Conservation (phyloP, 2,113 vertebrate species). For the Philantomba maxwellii region DNA sequence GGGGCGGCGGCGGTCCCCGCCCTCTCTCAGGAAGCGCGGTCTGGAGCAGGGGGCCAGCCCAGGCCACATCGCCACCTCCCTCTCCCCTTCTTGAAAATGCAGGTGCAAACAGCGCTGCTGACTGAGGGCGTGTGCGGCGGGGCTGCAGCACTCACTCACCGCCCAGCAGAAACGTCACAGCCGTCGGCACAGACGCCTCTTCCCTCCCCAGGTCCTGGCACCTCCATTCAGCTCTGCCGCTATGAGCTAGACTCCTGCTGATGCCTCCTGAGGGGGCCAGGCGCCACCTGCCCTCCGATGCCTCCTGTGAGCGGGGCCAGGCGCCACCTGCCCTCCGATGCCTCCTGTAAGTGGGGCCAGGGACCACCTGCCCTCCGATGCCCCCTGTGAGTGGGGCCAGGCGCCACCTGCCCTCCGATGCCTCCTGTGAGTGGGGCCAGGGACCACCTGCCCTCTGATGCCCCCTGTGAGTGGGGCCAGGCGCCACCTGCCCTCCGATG, state of each 20-base stretch:
- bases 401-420: not conserved
- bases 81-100: not conserved
- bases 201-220: not conserved
- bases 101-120: not conserved
- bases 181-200: not conserved
- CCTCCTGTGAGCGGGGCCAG: too few species aligned
- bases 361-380: too few species aligned
- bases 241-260: not conserved
- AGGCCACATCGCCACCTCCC: not conserved
- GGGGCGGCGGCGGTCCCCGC: not conserved
- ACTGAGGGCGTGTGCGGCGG: fast-evolving
- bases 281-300: too few species aligned
- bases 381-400: not conserved
- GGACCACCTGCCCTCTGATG: too few species aligned
- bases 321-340: too few species aligned
- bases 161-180: fast-evolving
- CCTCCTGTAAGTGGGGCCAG: too few species aligned
- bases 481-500: too few species aligned
- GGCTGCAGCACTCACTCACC: not conserved
- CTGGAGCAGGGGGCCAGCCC: not conserved
- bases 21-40: not conserved
- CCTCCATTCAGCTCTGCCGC: not conserved
- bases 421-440: too few species aligned
- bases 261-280: too few species aligned
- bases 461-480: too few species aligned